These are phyloP conservation scores for Onychomys torridus DNA, from an alignment of 2,797 vertebrate species.

Conservation along the genomic window DNA sequence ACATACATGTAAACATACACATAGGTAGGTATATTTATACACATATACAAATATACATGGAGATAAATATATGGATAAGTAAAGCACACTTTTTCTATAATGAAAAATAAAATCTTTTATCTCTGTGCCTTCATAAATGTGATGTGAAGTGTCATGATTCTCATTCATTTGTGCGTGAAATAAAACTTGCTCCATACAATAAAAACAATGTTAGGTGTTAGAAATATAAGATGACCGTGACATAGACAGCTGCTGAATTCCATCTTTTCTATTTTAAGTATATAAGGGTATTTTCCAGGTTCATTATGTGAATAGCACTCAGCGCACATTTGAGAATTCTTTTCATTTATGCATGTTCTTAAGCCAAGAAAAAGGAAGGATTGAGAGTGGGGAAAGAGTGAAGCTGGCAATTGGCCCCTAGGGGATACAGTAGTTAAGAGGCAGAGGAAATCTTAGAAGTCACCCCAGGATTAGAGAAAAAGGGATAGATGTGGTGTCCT, in stretches of 20 bases:
- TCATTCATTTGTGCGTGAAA: background rate
- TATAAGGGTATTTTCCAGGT: background rate
- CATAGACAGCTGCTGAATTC: slow-evolving; percentile 32
- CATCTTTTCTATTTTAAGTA: background rate
- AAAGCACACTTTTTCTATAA: background rate
- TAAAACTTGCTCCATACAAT: background rate
- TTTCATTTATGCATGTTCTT: slow-evolving; percentile 5
- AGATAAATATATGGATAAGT: background rate
- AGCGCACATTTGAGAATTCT: background rate
- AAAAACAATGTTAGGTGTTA: slow-evolving; percentile 16
- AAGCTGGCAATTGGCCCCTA: background rate
- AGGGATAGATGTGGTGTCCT: background rate
- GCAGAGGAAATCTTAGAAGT: background rate
- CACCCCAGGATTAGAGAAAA: slow-evolving; percentile 1
- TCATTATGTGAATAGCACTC: slow-evolving; percentile 9
- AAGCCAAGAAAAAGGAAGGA: slow-evolving; percentile 33
- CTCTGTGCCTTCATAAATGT: slow-evolving; percentile 31
- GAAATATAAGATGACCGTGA: background rate
- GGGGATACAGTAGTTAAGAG: slow-evolving; percentile 4
- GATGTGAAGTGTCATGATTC: background rate
- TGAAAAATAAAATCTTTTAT: background rate
- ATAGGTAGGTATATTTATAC: background rate
- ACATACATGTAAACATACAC: background rate
- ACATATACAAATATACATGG: background rate
- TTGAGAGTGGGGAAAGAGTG: background rate